phyloP scores from a whole-genome alignment of 2,113 vertebrate genomes.

The Meleagris gallopavo region DNA sequence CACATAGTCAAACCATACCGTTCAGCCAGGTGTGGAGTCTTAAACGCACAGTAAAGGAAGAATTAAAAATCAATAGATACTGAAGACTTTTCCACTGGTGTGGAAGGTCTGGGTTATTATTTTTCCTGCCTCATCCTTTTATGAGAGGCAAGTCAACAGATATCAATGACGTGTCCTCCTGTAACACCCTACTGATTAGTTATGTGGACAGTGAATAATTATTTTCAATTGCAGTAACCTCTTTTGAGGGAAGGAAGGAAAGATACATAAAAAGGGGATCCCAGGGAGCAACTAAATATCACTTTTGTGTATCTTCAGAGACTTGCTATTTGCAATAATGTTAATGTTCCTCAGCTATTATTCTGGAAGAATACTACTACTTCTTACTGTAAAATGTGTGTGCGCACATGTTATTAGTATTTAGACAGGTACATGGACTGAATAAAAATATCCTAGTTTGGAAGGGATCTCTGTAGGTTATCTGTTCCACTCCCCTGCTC shows the following conservation, averaged over 20 bases:
- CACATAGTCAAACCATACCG: neutral
- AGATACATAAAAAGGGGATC: conserved; percentile 2
- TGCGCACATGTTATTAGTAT: too few species aligned
- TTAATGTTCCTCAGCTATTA: neutral
- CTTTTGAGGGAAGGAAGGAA: neutral
- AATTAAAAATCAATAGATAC: neutral
- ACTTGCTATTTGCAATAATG: neutral
- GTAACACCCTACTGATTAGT: neutral
- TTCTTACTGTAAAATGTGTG: neutral
- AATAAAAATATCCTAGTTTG: neutral
- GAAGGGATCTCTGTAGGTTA: neutral
- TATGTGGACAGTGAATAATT: neutral
- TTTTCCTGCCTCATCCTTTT: neutral
- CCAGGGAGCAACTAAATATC: neutral
- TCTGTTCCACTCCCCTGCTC: neutral
- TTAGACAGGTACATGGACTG: neutral
- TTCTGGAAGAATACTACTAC: neutral
- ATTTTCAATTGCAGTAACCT: neutral
- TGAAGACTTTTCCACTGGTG: neutral
- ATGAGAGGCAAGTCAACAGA: neutral
- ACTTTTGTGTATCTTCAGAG: neutral
- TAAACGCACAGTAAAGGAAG: too few species aligned
- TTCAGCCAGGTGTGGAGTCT: neutral
- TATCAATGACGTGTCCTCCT: neutral
- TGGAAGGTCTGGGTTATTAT: neutral